Percentiles rank a stretch among this genome's conserved stretches.
These are phyloP conservation scores for Rhyacophila brunnea DNA, from an alignment of 1,140 invertebrate genomes.

Conservation along the genomic window DNA sequence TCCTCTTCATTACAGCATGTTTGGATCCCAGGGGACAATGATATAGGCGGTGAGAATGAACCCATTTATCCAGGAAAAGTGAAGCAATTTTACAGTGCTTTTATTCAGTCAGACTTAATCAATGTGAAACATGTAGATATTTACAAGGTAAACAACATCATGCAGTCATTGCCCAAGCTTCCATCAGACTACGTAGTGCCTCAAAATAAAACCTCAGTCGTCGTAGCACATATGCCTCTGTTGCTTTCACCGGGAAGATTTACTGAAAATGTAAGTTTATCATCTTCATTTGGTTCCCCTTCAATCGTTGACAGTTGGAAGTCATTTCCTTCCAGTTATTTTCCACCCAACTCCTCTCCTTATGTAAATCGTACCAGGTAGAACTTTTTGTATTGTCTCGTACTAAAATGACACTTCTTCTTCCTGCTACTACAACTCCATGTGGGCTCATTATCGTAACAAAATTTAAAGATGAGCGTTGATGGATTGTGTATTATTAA, in stretches of 20 bases:
- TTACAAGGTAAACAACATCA: conserved; percentile 71
- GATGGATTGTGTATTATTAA: too few species aligned
- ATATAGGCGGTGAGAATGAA: conserved; percentile 90
- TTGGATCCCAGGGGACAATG: conserved; percentile 91
- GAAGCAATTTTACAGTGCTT: conserved; percentile 74
- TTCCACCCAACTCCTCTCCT: too few species aligned
- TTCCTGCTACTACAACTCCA: too few species aligned
- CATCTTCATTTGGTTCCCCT: too few species aligned
- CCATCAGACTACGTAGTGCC: conserved; percentile 41
- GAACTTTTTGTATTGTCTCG: too few species aligned
- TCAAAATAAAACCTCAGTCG: conserved; percentile 56
- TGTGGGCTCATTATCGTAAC: too few species aligned
- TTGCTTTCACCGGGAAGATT: conserved; percentile 28
- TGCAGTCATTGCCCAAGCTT: conserved; percentile 48
- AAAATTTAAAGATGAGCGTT: too few species aligned
- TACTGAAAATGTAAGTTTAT: conserved; percentile 21
- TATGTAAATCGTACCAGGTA: too few species aligned
- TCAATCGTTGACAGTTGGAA: too few species aligned
- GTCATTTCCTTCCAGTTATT: too few species aligned
- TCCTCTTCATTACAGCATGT: conserved; percentile 63
- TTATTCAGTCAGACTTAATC: conserved; percentile 66
- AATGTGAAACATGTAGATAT: conserved; percentile 59
- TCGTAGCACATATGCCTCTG: conserved; percentile 36
- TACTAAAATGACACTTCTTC: too few species aligned
- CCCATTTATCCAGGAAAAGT: conserved; percentile 70